Conservation (phyloP, 2,113 vertebrate genomes). For the Rhynchomys soricoides region DNA sequence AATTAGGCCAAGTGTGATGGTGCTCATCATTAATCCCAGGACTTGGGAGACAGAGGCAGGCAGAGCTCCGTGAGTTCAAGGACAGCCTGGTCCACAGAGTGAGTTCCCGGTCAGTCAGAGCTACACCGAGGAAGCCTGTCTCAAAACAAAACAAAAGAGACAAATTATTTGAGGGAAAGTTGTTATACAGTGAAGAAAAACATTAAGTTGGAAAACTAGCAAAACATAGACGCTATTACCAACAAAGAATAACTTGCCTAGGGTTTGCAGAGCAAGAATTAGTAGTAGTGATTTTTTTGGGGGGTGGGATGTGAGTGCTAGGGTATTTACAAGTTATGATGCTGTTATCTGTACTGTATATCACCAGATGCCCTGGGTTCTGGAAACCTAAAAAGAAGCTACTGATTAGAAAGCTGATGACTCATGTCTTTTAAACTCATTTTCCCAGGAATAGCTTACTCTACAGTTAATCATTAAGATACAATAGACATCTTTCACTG, state of each 20-base stretch:
- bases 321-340: neutral
- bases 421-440: neutral
- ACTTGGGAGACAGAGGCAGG: neutral
- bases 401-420: neutral
- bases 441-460: neutral
- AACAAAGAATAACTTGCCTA: neutral
- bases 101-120: neutral
- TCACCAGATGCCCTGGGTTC: neutral
- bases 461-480: neutral
- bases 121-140: neutral
- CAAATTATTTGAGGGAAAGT: neutral
- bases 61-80: neutral
- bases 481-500: neutral
- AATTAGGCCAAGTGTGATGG: neutral
- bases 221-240: neutral
- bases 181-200: neutral
- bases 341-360: neutral
- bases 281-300: neutral
- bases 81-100: neutral
- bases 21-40: neutral
- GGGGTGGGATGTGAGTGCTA: neutral
- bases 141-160: neutral
- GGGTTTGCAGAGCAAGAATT: neutral
- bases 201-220: neutral
- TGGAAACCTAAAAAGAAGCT: neutral